These are phyloP conservation scores for Anoplopoma fimbria DNA, from an alignment of 2,113 vertebrate genomes.

Conservation along the genomic window DNA sequence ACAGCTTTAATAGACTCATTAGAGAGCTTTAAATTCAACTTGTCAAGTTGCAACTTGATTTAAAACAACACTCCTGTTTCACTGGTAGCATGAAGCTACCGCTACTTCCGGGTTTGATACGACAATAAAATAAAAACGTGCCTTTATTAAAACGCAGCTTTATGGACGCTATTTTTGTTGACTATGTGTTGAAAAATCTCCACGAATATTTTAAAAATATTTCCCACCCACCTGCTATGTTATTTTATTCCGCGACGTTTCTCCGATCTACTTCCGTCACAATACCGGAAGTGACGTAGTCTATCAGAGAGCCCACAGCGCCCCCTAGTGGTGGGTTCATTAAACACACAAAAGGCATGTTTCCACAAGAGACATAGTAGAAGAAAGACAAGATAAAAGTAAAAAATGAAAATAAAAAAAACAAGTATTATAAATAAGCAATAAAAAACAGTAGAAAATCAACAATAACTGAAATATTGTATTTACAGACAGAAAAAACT, in stretches of 20 bases:
- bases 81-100: neutral
- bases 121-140: neutral
- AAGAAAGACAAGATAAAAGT: no score
- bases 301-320: constrained; percentile 11
- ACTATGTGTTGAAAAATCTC: rapidly evolving
- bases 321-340: constrained; percentile 23
- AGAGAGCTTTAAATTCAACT: no score
- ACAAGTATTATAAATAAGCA: no score
- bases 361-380: no score
- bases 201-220: neutral
- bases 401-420: no score
- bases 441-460: no score
- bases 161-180: rapidly evolving
- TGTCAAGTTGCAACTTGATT: no score
- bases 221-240: constrained; percentile 24
- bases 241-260: neutral
- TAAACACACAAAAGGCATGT: neutral
- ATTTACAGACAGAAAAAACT: no score
- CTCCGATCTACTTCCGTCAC: neutral
- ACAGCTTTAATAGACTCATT: no score
- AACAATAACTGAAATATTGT: no score
- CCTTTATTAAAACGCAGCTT: no score
- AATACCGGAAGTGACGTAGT: constrained; percentile 61
- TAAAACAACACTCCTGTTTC: no score
- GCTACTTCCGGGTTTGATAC: constrained; percentile 21